Percentiles rank a stretch among this genome's conserved stretches.
Evolutionary conservation across 2,888 invertebrate genomes (phyloP).

Genomic region (Liopterus haemorrhoidalis): DNA sequence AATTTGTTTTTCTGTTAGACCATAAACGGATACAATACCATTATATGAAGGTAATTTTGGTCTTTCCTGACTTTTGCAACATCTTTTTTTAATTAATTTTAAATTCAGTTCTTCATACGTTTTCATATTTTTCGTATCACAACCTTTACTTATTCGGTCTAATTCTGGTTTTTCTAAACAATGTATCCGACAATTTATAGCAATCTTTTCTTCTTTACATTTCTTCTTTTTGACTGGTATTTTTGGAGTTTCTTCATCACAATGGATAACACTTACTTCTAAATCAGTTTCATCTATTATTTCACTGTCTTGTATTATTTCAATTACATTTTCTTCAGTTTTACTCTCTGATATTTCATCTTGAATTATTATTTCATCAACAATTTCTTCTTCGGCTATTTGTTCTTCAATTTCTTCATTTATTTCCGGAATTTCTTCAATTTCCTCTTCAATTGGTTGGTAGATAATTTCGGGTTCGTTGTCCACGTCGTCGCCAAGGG

Average conservation of each 20-base stretch:
- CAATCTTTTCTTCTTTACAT: slow-evolving; percentile 9
- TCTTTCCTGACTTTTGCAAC: slow-evolving; percentile 43
- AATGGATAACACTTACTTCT: neutral
- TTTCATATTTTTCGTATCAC: no score
- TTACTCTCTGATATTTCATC: slow-evolving; percentile 23
- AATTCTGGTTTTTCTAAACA: slow-evolving; percentile 42
- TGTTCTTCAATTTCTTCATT: slow-evolving; percentile 30
- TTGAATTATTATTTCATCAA: slow-evolving; percentile 16
- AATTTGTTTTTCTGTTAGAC: slow-evolving; percentile 47
- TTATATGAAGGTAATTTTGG: slow-evolving; percentile 48
- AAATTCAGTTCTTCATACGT: no score
- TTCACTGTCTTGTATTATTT: slow-evolving; percentile 16
- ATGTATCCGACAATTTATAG: slow-evolving; percentile 41
- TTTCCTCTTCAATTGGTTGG: slow-evolving; percentile 15
- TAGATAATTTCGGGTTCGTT: slow-evolving; percentile 29
- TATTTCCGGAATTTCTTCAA: slow-evolving; percentile 26
- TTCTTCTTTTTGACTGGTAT: neutral
- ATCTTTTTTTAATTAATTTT: slow-evolving; percentile 41
- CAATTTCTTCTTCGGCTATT: slow-evolving; percentile 18
- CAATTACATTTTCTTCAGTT: slow-evolving; percentile 24
- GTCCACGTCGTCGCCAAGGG: slow-evolving; percentile 44
- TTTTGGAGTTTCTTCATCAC: neutral
- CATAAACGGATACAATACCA: slow-evolving; percentile 52
- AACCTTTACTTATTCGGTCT: slow-evolving; percentile 37
- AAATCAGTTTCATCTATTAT: slow-evolving; percentile 12